These are phyloP conservation scores for Teinopalpus imperialis DNA, from an alignment of 2,888 invertebrate species.

Conservation along the genomic window DNA sequence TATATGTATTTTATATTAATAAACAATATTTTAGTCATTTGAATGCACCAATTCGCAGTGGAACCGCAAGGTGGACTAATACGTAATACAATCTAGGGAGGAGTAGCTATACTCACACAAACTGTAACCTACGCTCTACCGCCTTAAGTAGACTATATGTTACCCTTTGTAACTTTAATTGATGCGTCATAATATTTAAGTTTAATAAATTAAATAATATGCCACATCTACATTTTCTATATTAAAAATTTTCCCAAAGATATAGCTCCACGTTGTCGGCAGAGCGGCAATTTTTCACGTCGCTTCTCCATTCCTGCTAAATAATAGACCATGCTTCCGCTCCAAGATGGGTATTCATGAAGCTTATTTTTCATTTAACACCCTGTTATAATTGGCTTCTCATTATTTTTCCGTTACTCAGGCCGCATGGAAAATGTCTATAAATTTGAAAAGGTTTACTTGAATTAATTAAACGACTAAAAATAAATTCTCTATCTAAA, in stretches of 20 bases:
- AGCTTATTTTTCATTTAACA: conserved; percentile 56
- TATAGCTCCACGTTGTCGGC: conserved; percentile 1
- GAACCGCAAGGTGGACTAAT: too few relatives aligned
- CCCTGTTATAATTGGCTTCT: conserved; percentile 45
- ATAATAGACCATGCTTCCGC: conserved; percentile 37
- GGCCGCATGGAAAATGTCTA: not conserved
- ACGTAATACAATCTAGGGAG: too few relatives aligned
- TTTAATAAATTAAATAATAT: not conserved
- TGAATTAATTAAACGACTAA: not conserved
- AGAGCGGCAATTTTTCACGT: conserved; percentile 38
- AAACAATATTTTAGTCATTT: too few relatives aligned
- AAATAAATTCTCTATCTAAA: too few relatives aligned
- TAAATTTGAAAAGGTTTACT: not conserved
- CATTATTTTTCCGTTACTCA: conserved; percentile 24
- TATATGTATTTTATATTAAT: too few relatives aligned
- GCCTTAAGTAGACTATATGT: too few relatives aligned
- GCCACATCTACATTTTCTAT: conserved; percentile 19
- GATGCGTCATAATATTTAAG: not conserved
- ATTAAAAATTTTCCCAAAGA: conserved; percentile 22
- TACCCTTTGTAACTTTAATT: too few relatives aligned
- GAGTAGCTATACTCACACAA: too few relatives aligned
- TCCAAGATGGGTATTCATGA: conserved; percentile 38
- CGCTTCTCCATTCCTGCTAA: conserved; percentile 34
- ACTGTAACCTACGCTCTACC: too few relatives aligned
- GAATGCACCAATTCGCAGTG: too few relatives aligned